Base-by-base conservation (phyloP, 2,888 invertebrate genomes). In the Andrena fulva region DNA sequence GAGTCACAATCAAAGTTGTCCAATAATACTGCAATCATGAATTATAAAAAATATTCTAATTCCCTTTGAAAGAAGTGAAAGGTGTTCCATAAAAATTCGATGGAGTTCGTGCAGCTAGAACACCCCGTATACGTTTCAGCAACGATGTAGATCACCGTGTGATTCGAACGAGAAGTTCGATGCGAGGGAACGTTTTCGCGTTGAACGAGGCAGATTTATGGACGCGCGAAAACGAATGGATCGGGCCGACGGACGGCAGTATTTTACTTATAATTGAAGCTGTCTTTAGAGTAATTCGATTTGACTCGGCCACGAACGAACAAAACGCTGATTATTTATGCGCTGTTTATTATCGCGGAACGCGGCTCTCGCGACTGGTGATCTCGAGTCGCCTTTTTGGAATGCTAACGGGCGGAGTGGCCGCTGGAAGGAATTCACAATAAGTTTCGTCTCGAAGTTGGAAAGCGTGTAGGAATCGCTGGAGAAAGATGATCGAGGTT, bases 251-350 rank as follows among this genome's bases (percentile, higher is more conserved):
- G n/a, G 29, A 16, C 42, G 16, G 42, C 62, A 48, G 59, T 80
- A 80, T 80, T 68, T 71, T 64, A 50, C 73, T 33, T 63, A 54
- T 80, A 80, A 64, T 78, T 68, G 56, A 80, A 60, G n/a, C 50
- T 80, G 64, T 66, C 59, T 52, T 35, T 52, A 31, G 63, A 12
- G 66, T 60, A 77, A 66, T 77, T 73, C 59, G 72, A 77, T 77
- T 77, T 72, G 64, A 66, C 56, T 56, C 63, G 71, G 12, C 33
- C 4, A 54, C 27, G 50, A 63, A 48, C 24, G 72, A 56, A 59
- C 64, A 29, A 27, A 76, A 50, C 62, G 31, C 54, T 5, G 42
- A 42, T 42, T 42, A 42, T 42, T 42, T 42, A 42, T 42, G 42
- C 42, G 42, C 42, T 12, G 42, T 42, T 42, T 42, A 42, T 42